A percentile compares a stretch with the other conserved stretches of the same genome.
Evolutionary conservation across 1,140 invertebrate species (phyloP).

Genomic region (Drosophila sproati): DNA sequence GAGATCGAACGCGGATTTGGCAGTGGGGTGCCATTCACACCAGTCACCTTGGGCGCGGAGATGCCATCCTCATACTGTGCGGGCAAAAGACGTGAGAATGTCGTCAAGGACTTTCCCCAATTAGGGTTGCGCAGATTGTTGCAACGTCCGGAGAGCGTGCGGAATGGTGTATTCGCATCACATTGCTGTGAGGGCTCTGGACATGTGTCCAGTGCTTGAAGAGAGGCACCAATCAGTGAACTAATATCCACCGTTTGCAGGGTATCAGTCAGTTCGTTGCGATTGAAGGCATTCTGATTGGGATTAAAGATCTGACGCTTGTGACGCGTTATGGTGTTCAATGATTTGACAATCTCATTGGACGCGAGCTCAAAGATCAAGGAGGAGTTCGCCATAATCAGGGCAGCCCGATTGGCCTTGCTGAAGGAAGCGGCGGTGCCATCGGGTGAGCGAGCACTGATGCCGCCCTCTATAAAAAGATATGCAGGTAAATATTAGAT

Average conservation of each 20-base stretch:
- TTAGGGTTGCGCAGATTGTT: constrained; percentile 95
- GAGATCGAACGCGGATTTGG: constrained; percentile 94
- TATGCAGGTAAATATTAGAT: not conserved
- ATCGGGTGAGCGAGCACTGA: constrained; percentile 93
- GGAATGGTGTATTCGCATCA: constrained; percentile 92
- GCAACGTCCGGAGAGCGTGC: constrained; percentile 94
- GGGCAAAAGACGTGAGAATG: constrained; percentile 93
- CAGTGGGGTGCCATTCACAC: constrained; percentile 90
- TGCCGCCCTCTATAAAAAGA: constrained; percentile 87
- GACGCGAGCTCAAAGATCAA: constrained; percentile 95
- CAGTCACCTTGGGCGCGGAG: constrained; percentile 89
- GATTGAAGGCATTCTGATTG: constrained; percentile 88
- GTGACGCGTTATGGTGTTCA: constrained; percentile 86
- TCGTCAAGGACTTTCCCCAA: constrained; percentile 93
- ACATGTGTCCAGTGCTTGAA: constrained; percentile 75
- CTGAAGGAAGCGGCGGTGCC: constrained; percentile 95
- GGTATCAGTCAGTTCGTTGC: constrained; percentile 89
- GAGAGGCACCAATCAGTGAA: constrained; percentile 86
- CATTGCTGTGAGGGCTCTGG: constrained; percentile 89
- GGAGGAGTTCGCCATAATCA: constrained; percentile 93
- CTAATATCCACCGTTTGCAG: constrained; percentile 90
- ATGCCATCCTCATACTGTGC: constrained; percentile 96
- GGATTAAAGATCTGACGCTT: constrained; percentile 90
- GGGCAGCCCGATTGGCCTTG: constrained; percentile 92
- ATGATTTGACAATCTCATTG: constrained; percentile 91